phyloP scores from a whole-genome alignment of 2,113 vertebrate species.

The Ascaphus truei region DNA sequence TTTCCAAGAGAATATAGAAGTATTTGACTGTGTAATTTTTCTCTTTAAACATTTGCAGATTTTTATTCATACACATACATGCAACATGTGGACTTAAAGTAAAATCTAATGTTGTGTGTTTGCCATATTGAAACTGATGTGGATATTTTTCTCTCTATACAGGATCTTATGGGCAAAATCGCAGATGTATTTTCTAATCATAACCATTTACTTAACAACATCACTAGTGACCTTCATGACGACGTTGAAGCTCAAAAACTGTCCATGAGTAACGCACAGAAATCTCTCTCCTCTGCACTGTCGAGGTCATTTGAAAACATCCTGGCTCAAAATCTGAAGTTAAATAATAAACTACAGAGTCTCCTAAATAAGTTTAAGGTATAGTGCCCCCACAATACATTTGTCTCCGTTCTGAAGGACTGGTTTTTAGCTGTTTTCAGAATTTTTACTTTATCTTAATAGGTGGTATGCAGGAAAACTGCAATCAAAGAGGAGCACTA shows the following conservation, averaged over 20 bases:
- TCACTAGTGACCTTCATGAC: conserved; percentile 49
- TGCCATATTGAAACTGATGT: too few relatives aligned
- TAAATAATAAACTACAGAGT: conserved; percentile 49
- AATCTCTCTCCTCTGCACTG: conserved; percentile 38
- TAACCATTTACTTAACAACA: conserved; percentile 38
- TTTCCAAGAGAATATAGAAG: too few relatives aligned
- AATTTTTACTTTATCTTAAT: conserved; percentile 34
- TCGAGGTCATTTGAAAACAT: conserved; percentile 48
- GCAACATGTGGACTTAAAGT: too few relatives aligned
- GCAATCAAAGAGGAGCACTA: conserved; percentile 50
- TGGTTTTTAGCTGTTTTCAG: background rate
- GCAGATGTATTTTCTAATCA: conserved; percentile 20
- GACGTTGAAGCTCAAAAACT: conserved; percentile 50
- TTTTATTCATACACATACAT: too few relatives aligned
- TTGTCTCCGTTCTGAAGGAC: too few relatives aligned
- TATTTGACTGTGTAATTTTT: too few relatives aligned
- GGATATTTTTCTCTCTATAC: too few relatives aligned
- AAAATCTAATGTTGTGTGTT: too few relatives aligned
- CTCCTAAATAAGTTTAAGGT: conserved; percentile 64
- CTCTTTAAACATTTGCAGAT: too few relatives aligned
- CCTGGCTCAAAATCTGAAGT: conserved; percentile 45
- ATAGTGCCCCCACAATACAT: background rate
- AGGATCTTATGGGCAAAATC: conserved; percentile 62
- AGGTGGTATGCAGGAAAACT: conserved; percentile 52
- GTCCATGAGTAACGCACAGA: conserved; percentile 36